These are phyloP conservation scores for Rhopalosiphum nymphaeae DNA, from an alignment of 2,888 invertebrate species.

Conservation along the genomic window DNA sequence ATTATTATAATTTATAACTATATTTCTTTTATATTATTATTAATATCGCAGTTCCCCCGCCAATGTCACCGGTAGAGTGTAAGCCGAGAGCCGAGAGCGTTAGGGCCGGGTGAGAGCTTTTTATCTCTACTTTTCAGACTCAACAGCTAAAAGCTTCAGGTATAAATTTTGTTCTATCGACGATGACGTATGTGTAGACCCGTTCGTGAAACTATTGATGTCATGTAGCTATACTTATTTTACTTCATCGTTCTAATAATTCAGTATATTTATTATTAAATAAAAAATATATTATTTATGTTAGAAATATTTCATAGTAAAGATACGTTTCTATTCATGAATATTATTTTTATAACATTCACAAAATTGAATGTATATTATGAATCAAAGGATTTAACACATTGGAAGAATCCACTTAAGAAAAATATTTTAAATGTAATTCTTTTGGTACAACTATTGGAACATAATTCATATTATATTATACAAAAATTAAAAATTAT, in stretches of 20 bases:
- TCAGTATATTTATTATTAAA: not conserved
- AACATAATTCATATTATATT: not conserved
- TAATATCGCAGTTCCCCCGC: not conserved
- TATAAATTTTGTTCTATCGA: conserved; percentile 6
- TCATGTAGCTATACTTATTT: not conserved
- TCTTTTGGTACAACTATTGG: not conserved
- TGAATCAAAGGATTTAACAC: not conserved
- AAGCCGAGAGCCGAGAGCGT: not conserved
- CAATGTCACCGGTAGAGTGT: not conserved
- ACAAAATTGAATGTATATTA: not conserved
- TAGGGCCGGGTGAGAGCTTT: not conserved
- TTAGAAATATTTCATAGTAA: not conserved
- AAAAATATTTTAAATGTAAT: not conserved
- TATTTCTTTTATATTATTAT: not conserved
- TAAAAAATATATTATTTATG: not conserved
- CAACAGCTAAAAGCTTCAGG: not conserved
- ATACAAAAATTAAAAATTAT: not conserved
- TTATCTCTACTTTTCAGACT: conserved; percentile 36
- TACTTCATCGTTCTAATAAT: not conserved
- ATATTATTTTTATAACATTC: not conserved
- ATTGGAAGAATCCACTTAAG: not conserved
- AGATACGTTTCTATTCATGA: not conserved
- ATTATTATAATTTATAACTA: not conserved
- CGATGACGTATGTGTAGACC: not conserved
- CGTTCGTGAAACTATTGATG: not conserved